Percentiles rank a stretch among this genome's conserved stretches.
Evolutionary conservation across 2,888 invertebrate genomes (phyloP).

Genomic region (Dromius quadrimaculatus): DNA sequence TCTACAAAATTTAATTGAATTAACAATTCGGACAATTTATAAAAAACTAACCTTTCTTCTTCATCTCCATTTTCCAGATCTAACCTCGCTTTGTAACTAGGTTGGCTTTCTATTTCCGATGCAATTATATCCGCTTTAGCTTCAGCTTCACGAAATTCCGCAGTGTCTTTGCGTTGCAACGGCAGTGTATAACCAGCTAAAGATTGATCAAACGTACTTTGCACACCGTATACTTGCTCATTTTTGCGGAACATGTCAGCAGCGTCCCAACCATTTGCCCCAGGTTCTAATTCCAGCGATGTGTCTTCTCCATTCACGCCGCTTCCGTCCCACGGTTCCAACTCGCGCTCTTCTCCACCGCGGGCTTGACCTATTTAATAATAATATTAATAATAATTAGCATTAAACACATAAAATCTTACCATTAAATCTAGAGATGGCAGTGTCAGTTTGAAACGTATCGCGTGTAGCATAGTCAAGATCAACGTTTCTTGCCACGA

Average conservation of each 20-base stretch:
- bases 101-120: constrained; percentile 91
- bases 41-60: constrained; percentile 73
- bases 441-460: constrained; percentile 89
- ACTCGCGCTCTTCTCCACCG: constrained; percentile 76
- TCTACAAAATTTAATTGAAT: constrained; percentile 6
- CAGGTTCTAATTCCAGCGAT: constrained; percentile 78
- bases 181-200: constrained; percentile 93
- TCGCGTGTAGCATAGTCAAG: constrained; percentile 90
- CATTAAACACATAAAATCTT: constrained; percentile 57
- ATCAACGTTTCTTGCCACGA: constrained; percentile 87
- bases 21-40: neutral
- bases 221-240: constrained; percentile 91
- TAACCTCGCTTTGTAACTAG: constrained; percentile 82
- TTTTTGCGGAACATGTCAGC: constrained; percentile 97
- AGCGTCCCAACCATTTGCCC: constrained; percentile 95
- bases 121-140: constrained; percentile 92
- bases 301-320: constrained; percentile 72
- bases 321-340: constrained; percentile 90
- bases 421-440: constrained; percentile 91
- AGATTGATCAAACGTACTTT: constrained; percentile 91
- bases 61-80: constrained; percentile 95
- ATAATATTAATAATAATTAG: neutral
- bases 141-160: constrained; percentile 85
- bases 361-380: constrained; percentile 56
- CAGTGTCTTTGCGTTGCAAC: constrained; percentile 86